These are phyloP conservation scores for Podarcis lilfordi DNA, from an alignment of 2,797 vertebrate species.

Conservation along the genomic window DNA sequence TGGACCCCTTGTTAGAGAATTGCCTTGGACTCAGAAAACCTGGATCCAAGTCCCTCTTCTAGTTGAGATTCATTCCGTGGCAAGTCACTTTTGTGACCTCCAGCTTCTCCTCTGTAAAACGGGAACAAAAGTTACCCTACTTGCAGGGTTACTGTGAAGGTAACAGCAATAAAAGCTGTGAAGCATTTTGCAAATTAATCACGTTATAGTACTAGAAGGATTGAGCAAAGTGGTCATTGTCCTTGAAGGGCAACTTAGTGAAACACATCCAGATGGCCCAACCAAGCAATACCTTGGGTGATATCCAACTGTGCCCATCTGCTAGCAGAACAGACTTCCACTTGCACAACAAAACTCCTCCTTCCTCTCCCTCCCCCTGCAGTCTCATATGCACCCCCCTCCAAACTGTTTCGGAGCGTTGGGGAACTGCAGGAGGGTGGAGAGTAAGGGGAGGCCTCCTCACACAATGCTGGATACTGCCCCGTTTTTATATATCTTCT, in stretches of 20 bases:
- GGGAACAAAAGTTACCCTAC: neutral
- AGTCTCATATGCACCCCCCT: too few relatives aligned
- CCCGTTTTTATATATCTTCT: neutral
- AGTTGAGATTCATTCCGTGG: neutral
- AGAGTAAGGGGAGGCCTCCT: too few relatives aligned
- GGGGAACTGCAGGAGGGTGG: too few relatives aligned
- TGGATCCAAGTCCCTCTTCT: neutral
- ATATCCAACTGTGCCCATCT: too few relatives aligned
- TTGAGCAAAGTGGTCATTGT: neutral
- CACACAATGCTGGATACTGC: too few relatives aligned
- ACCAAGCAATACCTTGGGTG: neutral
- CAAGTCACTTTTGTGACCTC: neutral
- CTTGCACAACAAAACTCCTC: too few relatives aligned
- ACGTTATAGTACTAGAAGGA: neutral
- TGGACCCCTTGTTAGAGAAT: neutral
- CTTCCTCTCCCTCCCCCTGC: too few relatives aligned
- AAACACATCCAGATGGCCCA: neutral
- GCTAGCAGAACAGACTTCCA: too few relatives aligned
- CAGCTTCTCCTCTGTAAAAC: neutral
- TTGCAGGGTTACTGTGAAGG: neutral
- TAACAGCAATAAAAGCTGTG: neutral
- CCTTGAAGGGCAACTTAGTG: neutral
- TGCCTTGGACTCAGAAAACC: neutral
- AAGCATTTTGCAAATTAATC: slow-evolving; percentile 2
- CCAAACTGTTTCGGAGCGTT: too few relatives aligned